Conservation (phyloP, 2,113 vertebrate genomes). For the Sylvia atricapilla region DNA sequence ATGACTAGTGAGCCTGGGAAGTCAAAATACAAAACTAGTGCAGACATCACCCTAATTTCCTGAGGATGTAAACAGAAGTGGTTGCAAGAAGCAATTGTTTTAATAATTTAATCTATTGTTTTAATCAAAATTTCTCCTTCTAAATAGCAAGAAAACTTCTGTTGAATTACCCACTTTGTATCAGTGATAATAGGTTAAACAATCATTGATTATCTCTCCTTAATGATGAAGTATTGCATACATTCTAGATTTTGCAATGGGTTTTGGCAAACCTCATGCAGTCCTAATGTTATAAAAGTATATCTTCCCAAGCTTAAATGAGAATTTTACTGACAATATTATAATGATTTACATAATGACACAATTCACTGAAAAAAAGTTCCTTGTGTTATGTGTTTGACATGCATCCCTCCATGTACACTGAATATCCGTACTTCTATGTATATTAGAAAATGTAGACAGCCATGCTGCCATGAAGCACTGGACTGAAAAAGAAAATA, state of each 20-base stretch:
- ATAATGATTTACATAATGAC: not conserved
- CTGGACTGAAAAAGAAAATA: not conserved
- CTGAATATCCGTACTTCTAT: not conserved
- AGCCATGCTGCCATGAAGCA: not conserved
- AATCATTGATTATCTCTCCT: conserved; percentile 59
- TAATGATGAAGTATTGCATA: conserved; percentile 44
- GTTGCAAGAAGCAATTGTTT: not conserved
- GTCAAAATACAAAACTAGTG: not conserved
- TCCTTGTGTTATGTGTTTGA: not conserved
- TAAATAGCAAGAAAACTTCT: conserved; percentile 62
- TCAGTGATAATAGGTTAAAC: conserved; percentile 42
- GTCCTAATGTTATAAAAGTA: not conserved
- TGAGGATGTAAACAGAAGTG: not conserved
- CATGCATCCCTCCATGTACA: not conserved
- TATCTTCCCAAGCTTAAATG: not conserved
- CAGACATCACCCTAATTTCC: not conserved
- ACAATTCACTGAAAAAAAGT: not conserved
- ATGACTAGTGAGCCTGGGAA: not conserved
- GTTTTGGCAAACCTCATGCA: conserved; percentile 11
- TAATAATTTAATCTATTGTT: conserved; percentile 35
- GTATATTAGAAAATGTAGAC: not conserved
- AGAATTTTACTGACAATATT: not conserved
- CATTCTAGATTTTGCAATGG: not conserved
- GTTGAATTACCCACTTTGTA: conserved; percentile 47
- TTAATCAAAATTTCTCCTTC: conserved; percentile 40